Evolutionary conservation across 2,888 invertebrate genomes (phyloP), one percentile per base, ranked within the genome.

Genomic region (Formica aserva): DNA sequence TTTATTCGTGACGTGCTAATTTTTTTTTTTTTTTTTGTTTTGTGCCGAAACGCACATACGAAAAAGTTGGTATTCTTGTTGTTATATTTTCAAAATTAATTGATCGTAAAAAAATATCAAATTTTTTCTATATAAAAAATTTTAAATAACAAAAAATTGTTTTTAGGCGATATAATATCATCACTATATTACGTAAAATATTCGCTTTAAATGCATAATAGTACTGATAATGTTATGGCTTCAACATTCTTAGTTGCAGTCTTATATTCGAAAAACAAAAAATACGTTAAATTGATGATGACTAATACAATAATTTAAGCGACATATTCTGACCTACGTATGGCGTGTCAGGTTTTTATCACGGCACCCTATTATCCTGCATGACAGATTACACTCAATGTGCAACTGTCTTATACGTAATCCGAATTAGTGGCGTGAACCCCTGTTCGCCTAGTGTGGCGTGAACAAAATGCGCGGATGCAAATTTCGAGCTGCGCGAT

Each of bases 401-500:
- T 80, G 75, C 45, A 82, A 87, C 78, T 81, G 67, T 81, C 87
- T 80, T 85, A 83, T 84, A 76, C 86, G 83, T 89, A 89, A 89
- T 89, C 84, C 86, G 89, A 88, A 89, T 89, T 88, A 89, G 85
- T 86, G 83, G 86, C 85, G 88, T 69, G 85, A 81, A 85, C 38
- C 57, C 84, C 81, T 81, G 85, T 71, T 41, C 84, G 83, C 69
- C 55, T 77, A 84, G 66, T 85, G 88, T 86, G 87, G 86, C 86
- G 88, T 89, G 90, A 91, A 91, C 89, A 89, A 92, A 92, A 92
- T 92, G 91, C 91, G 91, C 91, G 92, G 92, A 93, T 93, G 93
- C 93, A 93, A 93, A 93, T 93, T 93, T 91, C 90, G 92, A 89
- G 92, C 92, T 93, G 93, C 93, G 91, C 93, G 92, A 93, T 93